A percentile compares a stretch with the other conserved stretches of the same genome.
phyloP scores from a whole-genome alignment of 1,140 invertebrate species.

The Pollicipes pollicipes region DNA sequence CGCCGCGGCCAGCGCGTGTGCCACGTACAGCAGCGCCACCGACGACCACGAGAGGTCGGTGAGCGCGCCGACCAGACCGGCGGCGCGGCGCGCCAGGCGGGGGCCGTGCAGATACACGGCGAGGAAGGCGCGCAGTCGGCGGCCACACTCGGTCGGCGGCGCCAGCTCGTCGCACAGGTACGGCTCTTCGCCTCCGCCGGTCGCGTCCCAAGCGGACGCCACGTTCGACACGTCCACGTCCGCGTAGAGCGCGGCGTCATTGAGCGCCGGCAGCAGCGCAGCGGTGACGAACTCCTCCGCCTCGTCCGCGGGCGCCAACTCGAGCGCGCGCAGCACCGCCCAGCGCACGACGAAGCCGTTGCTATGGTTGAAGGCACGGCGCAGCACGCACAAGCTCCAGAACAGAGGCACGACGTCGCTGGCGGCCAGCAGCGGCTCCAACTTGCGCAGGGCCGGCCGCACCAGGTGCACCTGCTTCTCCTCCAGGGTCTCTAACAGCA shows the following conservation, averaged over 20 bases:
- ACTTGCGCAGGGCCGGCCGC: conserved; percentile 30
- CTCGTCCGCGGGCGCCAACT: background rate
- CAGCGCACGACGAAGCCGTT: background rate
- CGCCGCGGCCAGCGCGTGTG: background rate
- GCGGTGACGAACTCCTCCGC: background rate
- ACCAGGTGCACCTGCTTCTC: conserved; percentile 42
- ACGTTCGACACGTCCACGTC: background rate
- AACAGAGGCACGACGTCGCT: background rate
- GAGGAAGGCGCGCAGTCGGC: background rate
- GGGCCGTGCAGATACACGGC: background rate
- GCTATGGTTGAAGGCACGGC: background rate
- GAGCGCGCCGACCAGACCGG: background rate
- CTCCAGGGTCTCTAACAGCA: conserved; percentile 37
- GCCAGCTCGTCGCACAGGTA: background rate
- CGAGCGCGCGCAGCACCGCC: background rate
- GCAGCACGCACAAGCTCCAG: background rate
- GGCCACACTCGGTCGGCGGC: background rate
- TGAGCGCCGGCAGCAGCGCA: background rate
- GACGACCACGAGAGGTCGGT: background rate
- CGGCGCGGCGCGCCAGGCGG: background rate
- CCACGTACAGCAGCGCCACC: background rate
- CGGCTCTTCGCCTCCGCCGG: too few relatives aligned
- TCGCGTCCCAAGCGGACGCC: background rate
- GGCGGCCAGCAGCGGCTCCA: conserved; percentile 22
- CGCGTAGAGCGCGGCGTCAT: background rate